phyloP scores from a whole-genome alignment of 2,797 vertebrate species.

The Mustela erminea region DNA sequence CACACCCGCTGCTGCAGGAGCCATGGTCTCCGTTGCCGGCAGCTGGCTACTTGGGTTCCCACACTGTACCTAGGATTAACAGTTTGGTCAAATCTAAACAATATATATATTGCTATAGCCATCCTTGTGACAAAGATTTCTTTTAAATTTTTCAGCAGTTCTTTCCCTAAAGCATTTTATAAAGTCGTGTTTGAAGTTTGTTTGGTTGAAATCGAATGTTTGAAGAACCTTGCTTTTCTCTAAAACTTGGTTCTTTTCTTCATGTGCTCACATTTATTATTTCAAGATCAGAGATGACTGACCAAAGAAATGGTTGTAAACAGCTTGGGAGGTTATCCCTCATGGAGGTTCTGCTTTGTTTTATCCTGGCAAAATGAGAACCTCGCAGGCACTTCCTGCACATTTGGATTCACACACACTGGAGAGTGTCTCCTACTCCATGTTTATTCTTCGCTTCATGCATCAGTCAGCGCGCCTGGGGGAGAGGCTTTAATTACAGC shows the following conservation, averaged over 20 bases:
- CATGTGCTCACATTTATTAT: conserved; percentile 21
- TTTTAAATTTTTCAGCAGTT: conserved; percentile 4
- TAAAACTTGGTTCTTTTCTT: conserved; percentile 37
- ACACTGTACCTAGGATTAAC: neutral
- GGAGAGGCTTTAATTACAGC: neutral
- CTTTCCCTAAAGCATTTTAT: conserved; percentile 39
- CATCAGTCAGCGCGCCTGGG: neutral
- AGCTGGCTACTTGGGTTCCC: neutral
- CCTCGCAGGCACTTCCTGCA: neutral
- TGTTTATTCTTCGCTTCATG: neutral
- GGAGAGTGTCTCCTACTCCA: neutral
- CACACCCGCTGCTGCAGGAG: neutral
- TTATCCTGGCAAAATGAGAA: conserved; percentile 1
- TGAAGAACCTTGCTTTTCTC: conserved; percentile 41
- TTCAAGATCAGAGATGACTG: neutral
- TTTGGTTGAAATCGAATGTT: conserved; percentile 16
- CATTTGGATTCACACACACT: neutral
- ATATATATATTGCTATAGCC: neutral
- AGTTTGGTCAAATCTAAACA: neutral
- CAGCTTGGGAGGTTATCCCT: neutral
- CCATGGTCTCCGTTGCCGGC: neutral
- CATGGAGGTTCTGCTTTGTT: neutral
- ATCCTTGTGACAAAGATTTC: neutral
- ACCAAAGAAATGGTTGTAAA: neutral
- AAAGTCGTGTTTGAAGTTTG: neutral